Evolutionary conservation across 2,797 vertebrate species (phyloP), one percentile per base, ranked within the genome.

Genomic region (Melopsittacus undulatus): DNA sequence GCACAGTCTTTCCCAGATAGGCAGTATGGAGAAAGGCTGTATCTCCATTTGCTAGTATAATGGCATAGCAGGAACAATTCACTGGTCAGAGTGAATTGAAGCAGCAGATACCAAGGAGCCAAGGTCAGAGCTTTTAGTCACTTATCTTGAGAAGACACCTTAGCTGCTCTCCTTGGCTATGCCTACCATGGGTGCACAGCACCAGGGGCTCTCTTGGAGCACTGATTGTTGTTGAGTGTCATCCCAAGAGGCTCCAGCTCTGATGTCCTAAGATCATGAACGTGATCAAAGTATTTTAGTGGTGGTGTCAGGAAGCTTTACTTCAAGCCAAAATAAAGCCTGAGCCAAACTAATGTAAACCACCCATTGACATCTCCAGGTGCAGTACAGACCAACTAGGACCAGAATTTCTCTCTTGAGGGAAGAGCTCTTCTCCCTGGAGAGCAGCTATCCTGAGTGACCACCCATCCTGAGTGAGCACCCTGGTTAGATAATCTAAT

Each of bases 41-140:
- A 2, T 57, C 52, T 34, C 57, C n/a, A 5, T 22, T 9, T n/a
- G 10, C 30, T 3, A 1, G 8, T 51, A 9, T 0, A 2, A 36
- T 18, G 66, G 74, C 5, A 1, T 5, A 48, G 45, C 4, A n/a
- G 48, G 20, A 92, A 24, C 22, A 61, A 18, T 40, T 30, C 1
- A 2, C 12, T 11, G 30, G 22, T 18, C 40, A 29, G 48, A 64
- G 57, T 23, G n/a, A 61, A 40, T 12, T 57, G 45, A 51, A 76
- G 38, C 36, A 69, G 69, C 19, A 52, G 79, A 64, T 68, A 40
- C 34, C 42, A 24, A 82, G 18, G 45, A 85, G 19, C 21, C 18
- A 77, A 17, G 1, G 15, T n/a, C 57, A 88, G 15, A 9, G 29
- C 11, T 78, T 64, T 49, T 40, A 45, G 42, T 13, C 40, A 29